phyloP scores from a whole-genome alignment of 2,113 vertebrate genomes.

The Oreochromis niloticus region DNA sequence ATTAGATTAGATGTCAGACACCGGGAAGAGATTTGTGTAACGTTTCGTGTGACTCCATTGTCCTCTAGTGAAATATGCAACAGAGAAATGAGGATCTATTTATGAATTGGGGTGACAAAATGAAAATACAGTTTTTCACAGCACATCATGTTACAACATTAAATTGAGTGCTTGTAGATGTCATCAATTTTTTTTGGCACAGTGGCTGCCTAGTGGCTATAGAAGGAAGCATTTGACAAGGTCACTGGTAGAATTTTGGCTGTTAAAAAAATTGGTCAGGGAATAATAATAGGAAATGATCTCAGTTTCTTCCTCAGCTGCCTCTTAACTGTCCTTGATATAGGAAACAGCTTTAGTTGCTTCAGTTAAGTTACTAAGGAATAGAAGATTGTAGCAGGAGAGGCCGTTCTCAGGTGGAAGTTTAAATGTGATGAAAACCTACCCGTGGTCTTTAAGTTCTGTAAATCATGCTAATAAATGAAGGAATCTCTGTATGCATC shows the following conservation, averaged over 20 bases:
- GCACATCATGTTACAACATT: conserved; percentile 1
- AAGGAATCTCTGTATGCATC: neutral
- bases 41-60: conserved; percentile 46
- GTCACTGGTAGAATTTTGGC: conserved; percentile 23
- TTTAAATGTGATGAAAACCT: neutral
- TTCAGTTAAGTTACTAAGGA: neutral
- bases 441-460: neutral
- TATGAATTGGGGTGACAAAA: conserved; percentile 10
- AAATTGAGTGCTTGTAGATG: neutral
- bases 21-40: conserved; percentile 51
- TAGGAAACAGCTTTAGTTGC: neutral
- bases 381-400: neutral
- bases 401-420: neutral
- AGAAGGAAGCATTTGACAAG: conserved; percentile 5
- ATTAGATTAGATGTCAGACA: conserved; percentile 57
- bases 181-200: conserved; percentile 6
- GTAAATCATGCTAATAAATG: neutral
- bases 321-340: neutral
- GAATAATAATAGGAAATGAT: neutral
- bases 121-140: conserved; percentile 13
- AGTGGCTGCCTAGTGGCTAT: neutral
- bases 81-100: conserved; percentile 15
- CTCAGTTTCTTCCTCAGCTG: neutral
- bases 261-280: neutral
- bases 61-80: conserved; percentile 45